Evolutionary conservation across 1,140 invertebrate genomes (phyloP), one percentile per base, ranked within the genome.

Genomic region (Melanaphis sacchari): DNA sequence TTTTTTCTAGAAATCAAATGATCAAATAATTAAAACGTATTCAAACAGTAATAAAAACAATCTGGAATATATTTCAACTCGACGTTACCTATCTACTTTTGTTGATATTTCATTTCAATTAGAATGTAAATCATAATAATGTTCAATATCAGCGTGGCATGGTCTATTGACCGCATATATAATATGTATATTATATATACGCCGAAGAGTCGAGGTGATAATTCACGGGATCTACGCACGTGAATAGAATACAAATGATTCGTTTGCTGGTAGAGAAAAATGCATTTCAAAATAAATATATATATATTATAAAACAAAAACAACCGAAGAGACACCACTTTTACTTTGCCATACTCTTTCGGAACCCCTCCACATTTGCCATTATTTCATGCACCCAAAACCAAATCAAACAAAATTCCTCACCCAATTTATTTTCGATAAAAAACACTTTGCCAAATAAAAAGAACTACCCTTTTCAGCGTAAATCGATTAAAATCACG

Each of bases 351-450:
- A 9, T 52, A 54, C 88, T 36, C 88, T 52, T 54, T 52, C 11
- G 31, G 22, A 52, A 54, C 46, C 88, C 88, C 46, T 89, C n/a
- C 18, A 7, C 36, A 26, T 52, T 52, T 26, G 46, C 49, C 22
- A 54, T 89, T 89, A 89, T 89, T 89, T 54, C 31, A 24, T 7
- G 87, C 31, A 21, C 46, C 88, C 46, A 24, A 89, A 89, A 54
- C 49, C 49, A 89, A 89, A 89, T 89, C 46, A 89, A 89, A 89
- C 46, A 52, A 89, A 89, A 89, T 89, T 89, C 88, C 36, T 26
- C 36, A 38, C 49, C 36, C 88, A 89, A 89, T 89, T 89, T 89
- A 54, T 89, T 89, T 40, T 38, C n/a, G 22, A 89, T 54, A 36
- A 89, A 76, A 54, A 89, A 89, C 88, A 89, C 88, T 89, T 38